Conservation (phyloP, 2,888 invertebrate genomes). For the Pollenia labialis region DNA sequence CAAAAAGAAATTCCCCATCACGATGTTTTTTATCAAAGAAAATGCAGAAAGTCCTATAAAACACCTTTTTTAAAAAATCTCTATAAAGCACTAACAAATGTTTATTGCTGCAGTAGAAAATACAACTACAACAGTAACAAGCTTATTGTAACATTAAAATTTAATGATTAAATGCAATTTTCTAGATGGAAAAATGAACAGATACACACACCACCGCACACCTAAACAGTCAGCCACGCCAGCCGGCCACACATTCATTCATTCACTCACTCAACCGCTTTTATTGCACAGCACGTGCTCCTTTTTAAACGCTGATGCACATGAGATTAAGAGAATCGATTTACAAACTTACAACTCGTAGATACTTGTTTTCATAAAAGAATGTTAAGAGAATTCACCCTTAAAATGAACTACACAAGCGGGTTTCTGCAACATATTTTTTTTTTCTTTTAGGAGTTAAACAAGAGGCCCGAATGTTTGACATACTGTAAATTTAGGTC, state of each 20-base stretch:
- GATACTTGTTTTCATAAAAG: conserved; percentile 41
- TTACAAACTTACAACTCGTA: conserved; percentile 28
- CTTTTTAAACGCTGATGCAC: conserved; percentile 48
- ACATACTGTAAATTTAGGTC: conserved; percentile 1
- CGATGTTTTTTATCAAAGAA: conserved; percentile 10
- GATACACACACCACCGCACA: neutral
- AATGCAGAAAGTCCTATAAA: conserved; percentile 35
- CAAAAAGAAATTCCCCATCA: conserved; percentile 37
- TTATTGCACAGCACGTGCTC: conserved; percentile 59
- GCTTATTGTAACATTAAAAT: conserved; percentile 3
- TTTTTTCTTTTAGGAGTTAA: neutral
- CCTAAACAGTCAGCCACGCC: too few species aligned
- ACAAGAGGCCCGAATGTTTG: neutral
- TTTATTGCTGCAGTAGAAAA: conserved; percentile 29
- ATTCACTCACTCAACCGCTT: conserved; percentile 7
- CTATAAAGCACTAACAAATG: conserved; percentile 18
- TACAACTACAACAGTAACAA: conserved; percentile 8
- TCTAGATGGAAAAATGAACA: conserved; percentile 49
- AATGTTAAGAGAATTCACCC: conserved; percentile 37
- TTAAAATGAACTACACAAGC: conserved; percentile 15
- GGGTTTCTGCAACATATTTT: conserved; percentile 12
- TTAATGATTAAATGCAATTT: conserved; percentile 59
- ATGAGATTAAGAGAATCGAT: conserved; percentile 33
- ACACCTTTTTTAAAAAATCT: conserved; percentile 22
- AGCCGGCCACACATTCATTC: conserved; percentile 4